Percentiles rank a stretch among this genome's conserved stretches.
phyloP scores from a whole-genome alignment of 2,888 invertebrate species.

The Pristionchus maxplancki region DNA sequence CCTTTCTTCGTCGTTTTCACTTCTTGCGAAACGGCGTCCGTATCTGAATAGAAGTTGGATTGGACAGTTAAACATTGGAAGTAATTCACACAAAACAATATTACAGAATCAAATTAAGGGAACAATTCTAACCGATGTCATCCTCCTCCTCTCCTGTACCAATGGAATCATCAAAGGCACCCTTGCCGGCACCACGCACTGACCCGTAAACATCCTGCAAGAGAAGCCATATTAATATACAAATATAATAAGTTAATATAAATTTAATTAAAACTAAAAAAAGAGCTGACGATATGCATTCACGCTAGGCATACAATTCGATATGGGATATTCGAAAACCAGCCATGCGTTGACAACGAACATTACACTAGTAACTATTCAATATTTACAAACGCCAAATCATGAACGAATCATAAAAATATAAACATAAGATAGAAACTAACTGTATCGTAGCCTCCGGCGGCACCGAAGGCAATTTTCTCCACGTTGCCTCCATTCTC shows the following conservation, averaged over 20 bases:
- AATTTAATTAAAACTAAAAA: too few relatives aligned
- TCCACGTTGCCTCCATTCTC: slow-evolving; percentile 54
- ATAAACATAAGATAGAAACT: slow-evolving; percentile 22
- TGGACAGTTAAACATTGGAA: not conserved
- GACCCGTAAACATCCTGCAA: slow-evolving; percentile 88
- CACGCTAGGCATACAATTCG: not conserved
- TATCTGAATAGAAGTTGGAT: slow-evolving; percentile 56
- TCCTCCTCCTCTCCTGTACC: slow-evolving; percentile 96
- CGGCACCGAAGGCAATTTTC: slow-evolving; percentile 89
- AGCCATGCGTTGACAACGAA: not conserved
- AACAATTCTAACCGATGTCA: slow-evolving; percentile 67
- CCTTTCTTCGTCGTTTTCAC: slow-evolving; percentile 55
- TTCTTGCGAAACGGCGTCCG: slow-evolving; percentile 62
- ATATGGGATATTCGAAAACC: not conserved
- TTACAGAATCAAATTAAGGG: not conserved
- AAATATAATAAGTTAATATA: too few relatives aligned
- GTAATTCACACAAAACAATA: not conserved
- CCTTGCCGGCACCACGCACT: slow-evolving; percentile 84
- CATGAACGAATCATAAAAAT: not conserved
- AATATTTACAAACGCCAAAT: not conserved
- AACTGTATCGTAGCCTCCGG: slow-evolving; percentile 88
- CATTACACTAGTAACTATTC: not conserved
- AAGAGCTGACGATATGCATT: not conserved
- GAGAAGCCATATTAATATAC: not conserved
- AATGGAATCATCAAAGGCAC: slow-evolving; percentile 95